Evolutionary conservation across 2,888 invertebrate species (phyloP).

Genomic region (Lasioglossum marginatum): DNA sequence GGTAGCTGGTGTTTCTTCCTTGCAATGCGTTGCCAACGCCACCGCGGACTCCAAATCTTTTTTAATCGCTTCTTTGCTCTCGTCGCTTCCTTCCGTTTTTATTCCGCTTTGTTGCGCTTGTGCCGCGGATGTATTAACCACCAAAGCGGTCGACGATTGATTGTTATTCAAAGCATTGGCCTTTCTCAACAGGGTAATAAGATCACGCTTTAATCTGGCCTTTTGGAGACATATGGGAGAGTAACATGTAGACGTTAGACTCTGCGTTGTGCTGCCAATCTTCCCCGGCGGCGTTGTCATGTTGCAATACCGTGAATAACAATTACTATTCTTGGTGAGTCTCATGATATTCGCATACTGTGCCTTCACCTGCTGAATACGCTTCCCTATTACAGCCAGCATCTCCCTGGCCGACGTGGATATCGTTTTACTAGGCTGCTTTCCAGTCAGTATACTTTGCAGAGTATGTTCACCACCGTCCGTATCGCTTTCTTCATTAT

Average conservation of each 20-base stretch:
- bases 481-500: slow-evolving; percentile 85
- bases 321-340: slow-evolving; percentile 90
- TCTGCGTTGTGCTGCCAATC: slow-evolving; percentile 85
- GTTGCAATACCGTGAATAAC: slow-evolving; percentile 90
- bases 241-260: slow-evolving; percentile 88
- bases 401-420: slow-evolving; percentile 85
- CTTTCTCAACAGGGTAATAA: slow-evolving; percentile 87
- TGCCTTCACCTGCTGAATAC: slow-evolving; percentile 89
- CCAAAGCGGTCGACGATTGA: slow-evolving; percentile 60
- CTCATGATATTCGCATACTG: slow-evolving; percentile 90
- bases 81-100: slow-evolving; percentile 74
- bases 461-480: slow-evolving; percentile 71
- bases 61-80: slow-evolving; percentile 86
- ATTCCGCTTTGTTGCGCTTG: slow-evolving; percentile 85
- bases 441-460: slow-evolving; percentile 75
- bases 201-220: slow-evolving; percentile 89
- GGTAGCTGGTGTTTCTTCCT: slow-evolving; percentile 84
- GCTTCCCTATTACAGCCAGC: slow-evolving; percentile 87
- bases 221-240: slow-evolving; percentile 93
- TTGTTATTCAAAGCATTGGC: slow-evolving; percentile 86
- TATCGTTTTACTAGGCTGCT: slow-evolving; percentile 79
- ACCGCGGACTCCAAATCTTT: slow-evolving; percentile 88
- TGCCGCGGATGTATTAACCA: slow-evolving; percentile 21
- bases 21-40: slow-evolving; percentile 87
- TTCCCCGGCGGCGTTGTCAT: slow-evolving; percentile 86